Conservation (phyloP, 2,888 invertebrate species). For the Nephrocerus scutellatus region DNA sequence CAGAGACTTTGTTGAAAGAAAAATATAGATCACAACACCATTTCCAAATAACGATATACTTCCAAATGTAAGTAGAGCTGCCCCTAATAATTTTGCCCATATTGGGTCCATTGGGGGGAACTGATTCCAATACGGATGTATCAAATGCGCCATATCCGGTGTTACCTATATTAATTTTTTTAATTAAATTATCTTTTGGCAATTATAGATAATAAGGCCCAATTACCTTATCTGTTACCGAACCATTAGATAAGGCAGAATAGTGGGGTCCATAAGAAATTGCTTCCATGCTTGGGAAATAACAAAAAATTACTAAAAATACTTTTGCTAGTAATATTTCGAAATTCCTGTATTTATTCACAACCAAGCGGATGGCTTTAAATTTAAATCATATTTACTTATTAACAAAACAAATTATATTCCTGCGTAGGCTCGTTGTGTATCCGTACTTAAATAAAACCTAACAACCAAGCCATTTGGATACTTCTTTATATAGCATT, state of each 20-base stretch:
- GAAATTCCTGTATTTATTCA: too few relatives aligned
- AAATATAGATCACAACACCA: conserved; percentile 45
- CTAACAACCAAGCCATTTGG: too few relatives aligned
- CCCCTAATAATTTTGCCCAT: conserved; percentile 76
- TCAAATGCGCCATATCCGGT: conserved; percentile 59
- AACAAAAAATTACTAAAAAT: too few relatives aligned
- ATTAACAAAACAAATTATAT: too few relatives aligned
- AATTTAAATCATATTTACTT: too few relatives aligned
- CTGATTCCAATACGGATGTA: conserved; percentile 77
- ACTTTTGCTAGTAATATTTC: too few relatives aligned
- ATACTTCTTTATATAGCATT: too few relatives aligned
- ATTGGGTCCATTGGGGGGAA: conserved; percentile 83
- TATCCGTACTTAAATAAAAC: too few relatives aligned
- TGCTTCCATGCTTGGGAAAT: too few relatives aligned
- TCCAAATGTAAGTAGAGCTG: conserved; percentile 70
- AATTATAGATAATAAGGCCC: background rate
- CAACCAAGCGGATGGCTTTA: too few relatives aligned
- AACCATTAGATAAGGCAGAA: conserved; percentile 55
- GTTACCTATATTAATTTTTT: conserved; percentile 49
- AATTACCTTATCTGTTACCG: conserved; percentile 72
- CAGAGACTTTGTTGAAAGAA: conserved; percentile 49
- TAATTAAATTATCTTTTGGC: conserved; percentile 1
- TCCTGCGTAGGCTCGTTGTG: too few relatives aligned
- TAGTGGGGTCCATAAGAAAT: conserved; percentile 52
- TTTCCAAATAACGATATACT: conserved; percentile 45